Percentiles rank a stretch among this genome's conserved stretches.
Conservation (phyloP, 1,140 invertebrate species). For the Drosophila trapezifrons region DNA sequence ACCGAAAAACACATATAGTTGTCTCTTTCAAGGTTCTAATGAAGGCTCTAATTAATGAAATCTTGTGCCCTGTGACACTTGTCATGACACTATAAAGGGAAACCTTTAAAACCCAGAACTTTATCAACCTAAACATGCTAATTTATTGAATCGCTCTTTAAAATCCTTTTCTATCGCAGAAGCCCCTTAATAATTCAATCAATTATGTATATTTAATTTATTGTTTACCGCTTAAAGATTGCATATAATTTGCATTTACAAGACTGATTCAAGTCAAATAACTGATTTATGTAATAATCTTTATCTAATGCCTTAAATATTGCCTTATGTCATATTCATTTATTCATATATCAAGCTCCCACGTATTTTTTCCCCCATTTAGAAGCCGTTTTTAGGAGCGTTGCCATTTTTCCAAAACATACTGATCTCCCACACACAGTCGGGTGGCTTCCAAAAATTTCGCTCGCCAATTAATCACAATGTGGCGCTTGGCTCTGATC, state of each 20-base stretch:
- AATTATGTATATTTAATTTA: not conserved
- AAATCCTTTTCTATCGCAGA: not conserved
- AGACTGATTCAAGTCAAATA: not conserved
- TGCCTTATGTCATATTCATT: slow-evolving; percentile 3
- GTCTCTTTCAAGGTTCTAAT: no score
- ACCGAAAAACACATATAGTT: no score
- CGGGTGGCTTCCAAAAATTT: slow-evolving; percentile 24
- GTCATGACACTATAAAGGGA: not conserved
- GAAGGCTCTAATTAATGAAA: no score
- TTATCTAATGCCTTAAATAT: not conserved
- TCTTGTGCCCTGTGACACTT: no score
- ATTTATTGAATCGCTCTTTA: not conserved
- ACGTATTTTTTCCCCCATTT: not conserved
- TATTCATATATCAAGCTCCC: not conserved
- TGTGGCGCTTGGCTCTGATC: slow-evolving; percentile 65
- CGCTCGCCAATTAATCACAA: slow-evolving; percentile 64
- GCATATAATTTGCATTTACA: not conserved
- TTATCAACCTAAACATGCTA: no score
- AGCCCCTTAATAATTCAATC: not conserved
- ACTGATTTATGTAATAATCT: not conserved
- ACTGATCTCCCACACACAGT: slow-evolving; percentile 24
- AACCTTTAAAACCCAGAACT: no score
- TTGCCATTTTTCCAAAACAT: not conserved
- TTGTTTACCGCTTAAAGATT: not conserved
- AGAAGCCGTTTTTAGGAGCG: not conserved